Conservation (phyloP, 2,113 vertebrate species). For the Paratilapia polleni region DNA sequence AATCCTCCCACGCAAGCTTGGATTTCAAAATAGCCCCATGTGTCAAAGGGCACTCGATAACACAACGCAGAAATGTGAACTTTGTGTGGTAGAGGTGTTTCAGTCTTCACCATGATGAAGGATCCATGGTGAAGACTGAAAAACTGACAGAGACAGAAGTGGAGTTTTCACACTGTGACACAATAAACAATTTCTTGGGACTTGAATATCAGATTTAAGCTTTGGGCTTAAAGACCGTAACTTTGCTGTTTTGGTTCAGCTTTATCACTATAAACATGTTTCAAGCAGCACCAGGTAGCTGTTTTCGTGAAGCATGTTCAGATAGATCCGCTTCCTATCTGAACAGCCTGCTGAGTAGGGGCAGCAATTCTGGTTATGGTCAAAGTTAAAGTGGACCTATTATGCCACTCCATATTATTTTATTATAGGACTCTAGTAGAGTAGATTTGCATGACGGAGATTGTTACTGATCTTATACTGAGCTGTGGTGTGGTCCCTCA, state of each 20-base stretch:
- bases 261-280: neutral
- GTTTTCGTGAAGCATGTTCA: neutral
- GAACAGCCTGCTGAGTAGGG: neutral
- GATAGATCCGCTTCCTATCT: neutral
- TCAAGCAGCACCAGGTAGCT: neutral
- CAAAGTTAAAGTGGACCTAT: neutral
- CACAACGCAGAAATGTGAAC: neutral
- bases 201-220: neutral
- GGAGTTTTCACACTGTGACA: neutral
- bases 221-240: neutral
- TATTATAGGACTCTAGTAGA: neutral
- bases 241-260: neutral
- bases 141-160: conserved; percentile 8
- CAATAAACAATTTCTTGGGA: neutral
- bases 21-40: conserved; percentile 61
- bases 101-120: too few relatives aligned
- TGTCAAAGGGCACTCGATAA: conserved; percentile 60
- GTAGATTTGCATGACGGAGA: neutral
- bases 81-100: conserved; percentile 24
- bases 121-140: conserved; percentile 20
- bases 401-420: neutral
- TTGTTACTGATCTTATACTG: neutral
- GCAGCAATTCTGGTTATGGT: neutral
- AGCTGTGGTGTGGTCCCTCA: neutral
- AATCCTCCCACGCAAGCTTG: conserved; percentile 30